Conservation (phyloP, 2,797 vertebrate species). For the Nasua narica region DNA sequence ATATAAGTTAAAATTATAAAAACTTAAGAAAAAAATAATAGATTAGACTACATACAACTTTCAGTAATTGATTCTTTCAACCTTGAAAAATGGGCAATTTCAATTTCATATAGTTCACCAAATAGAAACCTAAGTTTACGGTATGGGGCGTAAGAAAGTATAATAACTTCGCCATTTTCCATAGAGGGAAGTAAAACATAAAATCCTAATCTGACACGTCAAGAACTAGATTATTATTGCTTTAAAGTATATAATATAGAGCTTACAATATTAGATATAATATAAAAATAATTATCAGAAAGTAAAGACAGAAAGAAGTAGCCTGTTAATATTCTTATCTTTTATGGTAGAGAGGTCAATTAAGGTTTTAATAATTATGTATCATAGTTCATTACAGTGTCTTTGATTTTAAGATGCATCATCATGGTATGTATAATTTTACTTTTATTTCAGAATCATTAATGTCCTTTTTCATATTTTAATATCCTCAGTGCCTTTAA, state of each 20-base stretch:
- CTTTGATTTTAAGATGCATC: slow-evolving; percentile 6
- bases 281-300: slow-evolving; percentile 12
- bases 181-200: background rate
- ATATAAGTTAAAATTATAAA: slow-evolving; percentile 37
- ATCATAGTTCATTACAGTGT: background rate
- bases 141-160: background rate
- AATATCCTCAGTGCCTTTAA: background rate
- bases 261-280: background rate
- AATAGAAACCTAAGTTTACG: background rate
- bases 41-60: background rate
- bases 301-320: background rate
- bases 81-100: background rate
- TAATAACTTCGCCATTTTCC: background rate
- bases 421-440: background rate
- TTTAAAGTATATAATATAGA: background rate
- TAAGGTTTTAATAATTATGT: background rate
- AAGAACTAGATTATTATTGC: slow-evolving; percentile 5
- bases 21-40: slow-evolving; percentile 26
- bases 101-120: background rate
- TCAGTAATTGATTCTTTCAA: background rate
- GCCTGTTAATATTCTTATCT: background rate
- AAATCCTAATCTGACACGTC: slow-evolving; percentile 36
- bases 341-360: background rate
- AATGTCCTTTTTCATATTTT: background rate
- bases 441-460: background rate